Evolutionary conservation across 1,140 invertebrate species (phyloP), one percentile per base, ranked within the genome.

Genomic region (Sarcophaga peregrina): DNA sequence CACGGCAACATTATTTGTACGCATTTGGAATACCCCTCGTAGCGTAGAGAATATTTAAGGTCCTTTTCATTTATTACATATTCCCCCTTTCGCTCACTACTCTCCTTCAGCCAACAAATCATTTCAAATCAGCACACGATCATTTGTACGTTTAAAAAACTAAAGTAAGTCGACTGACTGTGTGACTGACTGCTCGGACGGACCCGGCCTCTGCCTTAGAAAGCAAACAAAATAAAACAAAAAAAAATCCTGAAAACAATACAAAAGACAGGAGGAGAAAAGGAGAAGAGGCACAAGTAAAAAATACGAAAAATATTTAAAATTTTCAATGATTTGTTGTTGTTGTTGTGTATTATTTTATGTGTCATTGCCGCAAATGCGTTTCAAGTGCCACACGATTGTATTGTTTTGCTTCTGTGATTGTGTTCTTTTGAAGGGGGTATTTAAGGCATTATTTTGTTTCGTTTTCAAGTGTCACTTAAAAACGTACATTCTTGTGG

Each of bases 351-450:
- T 68, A 68, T 50, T 47, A 50, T 78, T 78, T 52, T 50, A 78
- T 78, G 75, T 78, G 75, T 78, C 75, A 78, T 78, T 78, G 75
- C 75, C 75, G 75, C 75, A 78, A 78, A 78, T 78, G 75, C 75
- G 75, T 78, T 78, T 78, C 75, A 78, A 78, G 75, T 78, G 75
- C 48, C 20, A 25, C 17, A 68, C 20, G 62, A 68, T 68, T 68
- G 62, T 68, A 68, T 68, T 68, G 62, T 68, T 68, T 68, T 68
- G n/a, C 17, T 68, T 68, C 7, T 6, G 62, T 68, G 54, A 58
- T n/a, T 58, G 62, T 68, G 17, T 62, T 62, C 15, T 15, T 62
- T 68, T 25, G n/a, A 76, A 78, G 48, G 9, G 75, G 75, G 48
- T 78, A 78, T 78, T 78, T 78, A 78, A 78, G 25, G 75, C 20